Conservation (phyloP, 2,797 vertebrate species). For the Tokudaia muenninki region DNA sequence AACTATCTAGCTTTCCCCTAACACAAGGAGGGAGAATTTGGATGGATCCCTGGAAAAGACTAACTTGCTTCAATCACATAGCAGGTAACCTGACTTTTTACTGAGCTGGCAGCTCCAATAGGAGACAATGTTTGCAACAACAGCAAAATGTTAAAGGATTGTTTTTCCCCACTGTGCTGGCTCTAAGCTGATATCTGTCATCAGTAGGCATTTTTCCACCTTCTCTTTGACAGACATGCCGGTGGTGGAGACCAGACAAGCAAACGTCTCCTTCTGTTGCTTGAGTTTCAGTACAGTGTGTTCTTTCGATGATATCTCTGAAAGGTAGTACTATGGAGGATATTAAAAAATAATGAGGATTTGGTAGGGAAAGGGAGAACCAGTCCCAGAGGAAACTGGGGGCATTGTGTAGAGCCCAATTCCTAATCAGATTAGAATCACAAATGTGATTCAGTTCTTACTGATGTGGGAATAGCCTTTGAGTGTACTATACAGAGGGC, state of each 20-base stretch:
- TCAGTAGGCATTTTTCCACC: conserved; percentile 65
- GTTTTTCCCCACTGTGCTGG: conserved; percentile 64
- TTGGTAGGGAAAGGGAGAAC: conserved; percentile 69
- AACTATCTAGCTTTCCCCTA: neutral
- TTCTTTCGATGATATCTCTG: conserved; percentile 81
- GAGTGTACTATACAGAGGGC: neutral
- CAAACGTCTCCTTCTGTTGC: conserved; percentile 71
- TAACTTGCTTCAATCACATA: conserved; percentile 4
- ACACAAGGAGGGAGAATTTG: conserved; percentile 34
- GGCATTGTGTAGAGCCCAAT: conserved; percentile 43
- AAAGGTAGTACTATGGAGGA: conserved; percentile 72
- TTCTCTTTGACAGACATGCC: conserved; percentile 72
- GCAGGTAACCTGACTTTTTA: conserved; percentile 68
- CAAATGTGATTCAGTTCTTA: conserved; percentile 63
- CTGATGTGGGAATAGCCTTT: conserved; percentile 14
- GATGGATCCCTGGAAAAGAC: conserved; percentile 46
- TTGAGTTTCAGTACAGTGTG: conserved; percentile 77
- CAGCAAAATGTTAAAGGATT: conserved; percentile 57
- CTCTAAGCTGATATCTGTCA: conserved; percentile 67
- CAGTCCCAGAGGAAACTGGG: conserved; percentile 59
- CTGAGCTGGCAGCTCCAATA: conserved; percentile 48
- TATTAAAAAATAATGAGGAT: conserved; percentile 84
- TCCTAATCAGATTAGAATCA: conserved; percentile 78
- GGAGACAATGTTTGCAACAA: conserved; percentile 61
- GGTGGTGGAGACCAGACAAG: conserved; percentile 71